These are phyloP conservation scores for Eupeodes luniger DNA, from an alignment of 2,888 invertebrate genomes.

Conservation along the genomic window DNA sequence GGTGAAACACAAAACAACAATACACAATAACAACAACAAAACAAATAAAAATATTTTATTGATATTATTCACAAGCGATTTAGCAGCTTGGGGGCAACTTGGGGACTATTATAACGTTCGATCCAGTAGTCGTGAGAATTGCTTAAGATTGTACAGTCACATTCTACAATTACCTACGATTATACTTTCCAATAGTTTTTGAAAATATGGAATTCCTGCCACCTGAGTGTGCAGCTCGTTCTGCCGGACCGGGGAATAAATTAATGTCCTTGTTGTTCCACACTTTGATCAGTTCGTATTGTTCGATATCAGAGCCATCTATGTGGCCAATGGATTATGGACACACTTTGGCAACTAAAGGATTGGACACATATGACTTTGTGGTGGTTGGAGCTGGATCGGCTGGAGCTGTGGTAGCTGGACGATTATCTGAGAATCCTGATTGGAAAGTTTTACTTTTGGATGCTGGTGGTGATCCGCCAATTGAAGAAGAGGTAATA, in stretches of 20 bases:
- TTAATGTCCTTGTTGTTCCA: constrained; percentile 87
- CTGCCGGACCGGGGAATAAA: constrained; percentile 83
- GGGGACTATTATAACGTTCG: background rate
- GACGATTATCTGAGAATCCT: constrained; percentile 89
- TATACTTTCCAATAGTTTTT: constrained; percentile 82
- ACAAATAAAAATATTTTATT: background rate
- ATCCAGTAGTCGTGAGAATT: constrained; percentile 19
- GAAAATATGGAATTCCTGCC: constrained; percentile 81
- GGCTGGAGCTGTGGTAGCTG: constrained; percentile 87
- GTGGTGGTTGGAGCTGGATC: constrained; percentile 87
- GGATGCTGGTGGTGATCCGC: constrained; percentile 91
- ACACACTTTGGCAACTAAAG: constrained; percentile 80
- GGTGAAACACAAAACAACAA: constrained; percentile 11
- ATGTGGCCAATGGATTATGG: constrained; percentile 86
- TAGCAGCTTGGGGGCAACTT: constrained; percentile 15
- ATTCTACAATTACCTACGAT: constrained; percentile 64
- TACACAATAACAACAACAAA: background rate
- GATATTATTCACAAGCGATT: constrained; percentile 1
- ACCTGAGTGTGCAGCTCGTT: constrained; percentile 81
- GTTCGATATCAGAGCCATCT: constrained; percentile 85
- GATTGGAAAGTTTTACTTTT: constrained; percentile 91
- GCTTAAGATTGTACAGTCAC: constrained; percentile 60
- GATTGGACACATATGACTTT: constrained; percentile 85
- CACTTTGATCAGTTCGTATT: constrained; percentile 86
- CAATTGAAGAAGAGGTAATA: constrained; percentile 84